These are phyloP conservation scores for Ceramica pisi DNA, from an alignment of 2,888 invertebrate species.

Conservation along the genomic window DNA sequence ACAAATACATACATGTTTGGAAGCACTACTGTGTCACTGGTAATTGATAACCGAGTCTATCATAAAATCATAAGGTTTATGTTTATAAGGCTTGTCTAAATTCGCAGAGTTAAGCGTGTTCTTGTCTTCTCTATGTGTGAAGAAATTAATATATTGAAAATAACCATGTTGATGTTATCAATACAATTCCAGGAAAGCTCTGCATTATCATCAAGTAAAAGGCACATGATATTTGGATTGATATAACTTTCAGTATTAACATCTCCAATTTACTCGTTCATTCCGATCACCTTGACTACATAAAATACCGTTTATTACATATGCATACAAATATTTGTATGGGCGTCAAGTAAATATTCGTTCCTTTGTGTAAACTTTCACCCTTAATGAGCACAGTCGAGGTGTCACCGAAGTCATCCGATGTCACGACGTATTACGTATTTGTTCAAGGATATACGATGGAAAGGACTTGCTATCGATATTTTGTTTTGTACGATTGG, in stretches of 20 bases:
- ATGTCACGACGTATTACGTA: conserved; percentile 67
- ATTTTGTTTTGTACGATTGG: background rate
- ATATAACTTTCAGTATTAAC: background rate
- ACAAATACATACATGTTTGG: too few species aligned
- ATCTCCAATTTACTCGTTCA: conserved; percentile 18
- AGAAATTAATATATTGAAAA: too few species aligned
- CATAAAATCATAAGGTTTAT: too few species aligned
- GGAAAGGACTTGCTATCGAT: conserved; percentile 45
- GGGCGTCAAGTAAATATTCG: conserved; percentile 70
- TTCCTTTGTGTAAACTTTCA: conserved; percentile 77
- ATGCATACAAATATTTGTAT: conserved; percentile 60
- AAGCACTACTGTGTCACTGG: too few species aligned
- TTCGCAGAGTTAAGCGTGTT: too few species aligned
- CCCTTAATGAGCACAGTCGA: conserved; percentile 75
- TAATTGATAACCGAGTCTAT: too few species aligned
- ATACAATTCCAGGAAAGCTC: background rate
- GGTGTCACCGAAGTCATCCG: conserved; percentile 71
- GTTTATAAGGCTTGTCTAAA: too few species aligned
- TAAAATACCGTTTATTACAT: conserved; percentile 52
- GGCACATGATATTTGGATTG: background rate
- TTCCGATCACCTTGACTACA: conserved; percentile 7
- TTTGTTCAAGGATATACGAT: conserved; percentile 32
- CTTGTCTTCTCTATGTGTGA: too few species aligned
- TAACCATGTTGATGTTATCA: background rate
- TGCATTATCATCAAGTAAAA: background rate